Percentiles rank a stretch among this genome's conserved stretches.
phyloP scores from a whole-genome alignment of 2,797 vertebrate species.

The Amblyopsis hoosieri region DNA sequence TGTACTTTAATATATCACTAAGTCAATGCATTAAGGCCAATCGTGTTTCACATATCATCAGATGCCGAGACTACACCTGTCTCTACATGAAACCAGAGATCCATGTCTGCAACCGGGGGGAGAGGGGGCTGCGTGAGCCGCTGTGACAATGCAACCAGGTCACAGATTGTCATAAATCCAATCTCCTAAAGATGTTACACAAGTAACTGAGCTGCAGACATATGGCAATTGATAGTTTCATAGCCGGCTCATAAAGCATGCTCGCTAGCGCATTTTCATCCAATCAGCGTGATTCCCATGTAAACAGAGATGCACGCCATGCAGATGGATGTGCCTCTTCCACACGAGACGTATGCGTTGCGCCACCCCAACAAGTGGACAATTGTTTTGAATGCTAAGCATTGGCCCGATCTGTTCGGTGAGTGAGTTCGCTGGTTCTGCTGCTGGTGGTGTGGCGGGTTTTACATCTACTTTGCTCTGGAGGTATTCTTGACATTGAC shows the following conservation, averaged over 20 bases:
- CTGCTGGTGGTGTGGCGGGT: too few relatives aligned
- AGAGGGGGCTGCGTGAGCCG: constrained; percentile 10
- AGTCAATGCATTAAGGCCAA: constrained; percentile 63
- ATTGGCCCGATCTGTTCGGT: too few relatives aligned
- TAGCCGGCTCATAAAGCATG: constrained; percentile 66
- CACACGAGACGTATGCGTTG: constrained; percentile 39
- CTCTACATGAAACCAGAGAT: constrained; percentile 75
- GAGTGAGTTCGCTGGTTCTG: too few relatives aligned
- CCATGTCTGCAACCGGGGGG: constrained; percentile 59
- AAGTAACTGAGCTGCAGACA: constrained; percentile 75
- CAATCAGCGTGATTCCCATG: constrained; percentile 68
- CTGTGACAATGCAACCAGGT: constrained; percentile 70
- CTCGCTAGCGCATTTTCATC: constrained; percentile 68
- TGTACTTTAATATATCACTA: constrained; percentile 60
- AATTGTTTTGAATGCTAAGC: constrained; percentile 42
- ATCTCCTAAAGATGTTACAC: constrained; percentile 77
- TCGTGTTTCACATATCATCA: constrained; percentile 65
- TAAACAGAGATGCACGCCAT: constrained; percentile 67
- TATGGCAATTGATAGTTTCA: constrained; percentile 77
- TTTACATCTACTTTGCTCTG: too few relatives aligned
- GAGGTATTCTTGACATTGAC: constrained; percentile 17
- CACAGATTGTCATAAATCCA: constrained; percentile 75
- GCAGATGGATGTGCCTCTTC: constrained; percentile 49
- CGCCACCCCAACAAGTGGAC: constrained; percentile 45
- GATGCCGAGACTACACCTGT: constrained; percentile 74